phyloP scores from a whole-genome alignment of 2,888 invertebrate genomes.

The Nephrocerus scutellatus region DNA sequence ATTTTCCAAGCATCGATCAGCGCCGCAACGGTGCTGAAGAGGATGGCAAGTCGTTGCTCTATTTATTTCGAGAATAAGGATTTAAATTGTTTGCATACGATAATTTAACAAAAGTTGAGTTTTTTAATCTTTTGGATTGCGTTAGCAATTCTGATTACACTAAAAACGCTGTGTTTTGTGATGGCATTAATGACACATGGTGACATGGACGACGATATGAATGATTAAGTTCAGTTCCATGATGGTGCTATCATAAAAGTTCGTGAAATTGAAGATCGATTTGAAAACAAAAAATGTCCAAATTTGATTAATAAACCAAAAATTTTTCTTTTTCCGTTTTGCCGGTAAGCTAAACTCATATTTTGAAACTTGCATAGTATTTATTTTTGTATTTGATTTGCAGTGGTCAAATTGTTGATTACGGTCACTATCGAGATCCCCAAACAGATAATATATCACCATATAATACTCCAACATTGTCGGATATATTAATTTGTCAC shows the following conservation, averaged over 20 bases:
- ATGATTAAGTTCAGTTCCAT: conserved; percentile 54
- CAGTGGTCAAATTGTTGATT: conserved; percentile 41
- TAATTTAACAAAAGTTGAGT: conserved; percentile 40
- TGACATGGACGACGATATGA: conserved; percentile 44
- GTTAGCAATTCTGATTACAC: conserved; percentile 48
- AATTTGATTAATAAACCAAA: conserved; percentile 58
- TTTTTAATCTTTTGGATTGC: conserved; percentile 45
- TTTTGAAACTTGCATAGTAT: no score
- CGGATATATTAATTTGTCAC: conserved; percentile 60
- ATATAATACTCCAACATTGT: conserved; percentile 40
- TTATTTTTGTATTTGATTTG: conserved; percentile 15
- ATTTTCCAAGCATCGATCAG: conserved; percentile 46
- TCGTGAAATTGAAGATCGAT: conserved; percentile 53
- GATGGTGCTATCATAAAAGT: conserved; percentile 53
- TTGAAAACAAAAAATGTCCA: conserved; percentile 53
- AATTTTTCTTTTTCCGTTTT: conserved; percentile 67
- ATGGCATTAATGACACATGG: conserved; percentile 65
- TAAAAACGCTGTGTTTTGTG: conserved; percentile 53
- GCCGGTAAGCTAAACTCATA: no score
- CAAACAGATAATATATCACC: conserved; percentile 9
- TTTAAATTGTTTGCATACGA: conserved; percentile 45
- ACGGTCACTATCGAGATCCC: conserved; percentile 33
- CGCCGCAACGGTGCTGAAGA: conserved; percentile 55
- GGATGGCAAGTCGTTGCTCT: conserved; percentile 54
- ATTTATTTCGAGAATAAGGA: conserved; percentile 56